phyloP scores from a whole-genome alignment of 2,113 vertebrate species.

The Strigops habroptila region DNA sequence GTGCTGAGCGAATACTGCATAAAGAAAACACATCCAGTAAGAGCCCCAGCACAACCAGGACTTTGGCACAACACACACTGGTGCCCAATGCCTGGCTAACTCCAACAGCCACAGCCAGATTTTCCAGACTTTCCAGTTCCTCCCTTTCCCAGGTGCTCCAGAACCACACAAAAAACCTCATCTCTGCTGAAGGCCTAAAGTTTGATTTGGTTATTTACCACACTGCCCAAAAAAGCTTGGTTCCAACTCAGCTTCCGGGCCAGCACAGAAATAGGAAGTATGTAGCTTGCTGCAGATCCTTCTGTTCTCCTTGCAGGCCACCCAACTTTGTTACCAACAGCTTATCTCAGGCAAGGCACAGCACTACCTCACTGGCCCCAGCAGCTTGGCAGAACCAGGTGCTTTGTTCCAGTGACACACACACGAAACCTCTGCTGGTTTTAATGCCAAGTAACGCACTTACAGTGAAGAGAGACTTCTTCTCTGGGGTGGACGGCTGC shows the following conservation, averaged over 20 bases:
- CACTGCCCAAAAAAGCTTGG: not conserved
- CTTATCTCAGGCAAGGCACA: not conserved
- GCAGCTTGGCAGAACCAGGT: not conserved
- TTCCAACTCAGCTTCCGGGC: not conserved
- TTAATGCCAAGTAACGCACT: not conserved
- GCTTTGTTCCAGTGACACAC: not conserved
- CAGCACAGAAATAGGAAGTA: not conserved
- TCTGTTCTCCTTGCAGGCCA: not conserved
- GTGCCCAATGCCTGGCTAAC: not conserved
- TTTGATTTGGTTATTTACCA: not conserved
- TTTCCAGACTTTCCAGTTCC: not conserved
- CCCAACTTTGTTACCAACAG: not conserved
- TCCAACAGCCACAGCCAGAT: not conserved
- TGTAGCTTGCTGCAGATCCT: not conserved
- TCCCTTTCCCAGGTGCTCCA: not conserved
- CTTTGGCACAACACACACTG: not conserved
- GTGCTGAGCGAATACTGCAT: slow-evolving; percentile 90
- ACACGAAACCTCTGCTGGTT: fast-evolving
- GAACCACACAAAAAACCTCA: not conserved
- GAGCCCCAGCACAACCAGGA: not conserved
- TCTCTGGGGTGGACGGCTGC: slow-evolving; percentile 91
- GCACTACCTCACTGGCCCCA: fast-evolving
- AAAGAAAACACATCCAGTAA: not conserved
- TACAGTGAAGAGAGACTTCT: slow-evolving; percentile 95
- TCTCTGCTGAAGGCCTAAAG: not conserved